Evolutionary conservation across 2,113 vertebrate species (phyloP), one percentile per base, ranked within the genome.

Genomic region (Thunnus thynnus): DNA sequence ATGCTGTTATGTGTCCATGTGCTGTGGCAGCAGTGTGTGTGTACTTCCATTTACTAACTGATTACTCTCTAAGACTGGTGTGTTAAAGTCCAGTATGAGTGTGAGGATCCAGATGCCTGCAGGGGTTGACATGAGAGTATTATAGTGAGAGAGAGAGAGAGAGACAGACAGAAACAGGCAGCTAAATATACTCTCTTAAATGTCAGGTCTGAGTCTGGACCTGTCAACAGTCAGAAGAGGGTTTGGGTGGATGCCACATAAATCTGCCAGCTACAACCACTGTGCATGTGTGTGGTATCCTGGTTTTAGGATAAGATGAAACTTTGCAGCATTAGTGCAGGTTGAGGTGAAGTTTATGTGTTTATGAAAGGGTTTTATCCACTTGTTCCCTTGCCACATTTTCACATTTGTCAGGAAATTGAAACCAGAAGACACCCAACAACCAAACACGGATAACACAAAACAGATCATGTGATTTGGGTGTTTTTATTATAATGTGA

Each of bases 181-280:
- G 47, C 58, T 82, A 74, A 60, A 78, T 65, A 74, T 54, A 55
- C 46, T 11, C 57, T 36, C 9, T 58, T 36, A 78, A 70, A 75
- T 86, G 48, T 27, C 64, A 70, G 74, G 79, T 69, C 61, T 56
- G 68, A 20, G 17, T 56, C 13, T 58, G 58, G 62, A 56, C 48
- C 63, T 30, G 78, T 65, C 51, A 30, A 25, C 47, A 46, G 25
- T 27, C 63, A 17, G 12, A 60, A 17, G 12, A 60, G 25, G 46
- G 51, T 73, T 32, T 60, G 62, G 69, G 60, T 74, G 58, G 73
- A 63, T 72, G 58, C 60, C 79, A 57, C 27, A 27, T 54, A 30
- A 14, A 54, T 72, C 52, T 72, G 61, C 52, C 50, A 20, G 30
- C 66, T 48, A 9, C 61, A 25, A 32, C 51, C 30, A 30, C 22